These are phyloP conservation scores for Cichlasoma orientale DNA, from an alignment of 2,797 vertebrate species.

Conservation along the genomic window DNA sequence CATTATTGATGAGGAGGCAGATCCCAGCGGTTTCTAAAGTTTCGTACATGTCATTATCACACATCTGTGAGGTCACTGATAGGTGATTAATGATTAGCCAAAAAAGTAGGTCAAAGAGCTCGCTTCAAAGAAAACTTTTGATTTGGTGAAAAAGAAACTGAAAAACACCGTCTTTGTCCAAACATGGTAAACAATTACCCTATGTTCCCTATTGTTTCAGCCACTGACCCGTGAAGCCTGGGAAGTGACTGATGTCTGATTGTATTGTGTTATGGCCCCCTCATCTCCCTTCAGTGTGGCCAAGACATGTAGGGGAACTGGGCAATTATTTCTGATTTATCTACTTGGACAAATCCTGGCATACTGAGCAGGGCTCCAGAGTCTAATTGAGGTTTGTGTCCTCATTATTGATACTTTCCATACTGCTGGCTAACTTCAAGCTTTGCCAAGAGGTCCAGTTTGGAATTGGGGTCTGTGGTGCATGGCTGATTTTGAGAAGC, in stretches of 20 bases:
- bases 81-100: conserved; percentile 14
- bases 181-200: conserved; percentile 65
- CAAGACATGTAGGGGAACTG: conserved; percentile 63
- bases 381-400: conserved; percentile 70
- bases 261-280: conserved; percentile 62
- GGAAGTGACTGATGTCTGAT: conserved; percentile 76
- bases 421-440: conserved; percentile 62
- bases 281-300: conserved; percentile 65
- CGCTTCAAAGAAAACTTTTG: conserved; percentile 16
- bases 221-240: conserved; percentile 68
- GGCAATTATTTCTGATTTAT: conserved; percentile 84
- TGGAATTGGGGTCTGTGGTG: conserved; percentile 39
- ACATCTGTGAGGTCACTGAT: conserved; percentile 17
- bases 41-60: conserved; percentile 43
- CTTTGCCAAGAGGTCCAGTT: conserved; percentile 60
- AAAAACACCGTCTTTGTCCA: conserved; percentile 25
- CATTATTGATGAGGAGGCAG: conserved; percentile 38
- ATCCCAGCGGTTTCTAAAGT: conserved; percentile 43
- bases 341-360: conserved; percentile 79
- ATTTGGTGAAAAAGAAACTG: conserved; percentile 36
- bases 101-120: neutral
- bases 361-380: conserved; percentile 67
- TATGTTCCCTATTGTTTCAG: conserved; percentile 59
- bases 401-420: conserved; percentile 78
- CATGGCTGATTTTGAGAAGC: conserved; percentile 54